phyloP scores from a whole-genome alignment of 2,797 vertebrate genomes.

The Peromyscus nudipes region DNA sequence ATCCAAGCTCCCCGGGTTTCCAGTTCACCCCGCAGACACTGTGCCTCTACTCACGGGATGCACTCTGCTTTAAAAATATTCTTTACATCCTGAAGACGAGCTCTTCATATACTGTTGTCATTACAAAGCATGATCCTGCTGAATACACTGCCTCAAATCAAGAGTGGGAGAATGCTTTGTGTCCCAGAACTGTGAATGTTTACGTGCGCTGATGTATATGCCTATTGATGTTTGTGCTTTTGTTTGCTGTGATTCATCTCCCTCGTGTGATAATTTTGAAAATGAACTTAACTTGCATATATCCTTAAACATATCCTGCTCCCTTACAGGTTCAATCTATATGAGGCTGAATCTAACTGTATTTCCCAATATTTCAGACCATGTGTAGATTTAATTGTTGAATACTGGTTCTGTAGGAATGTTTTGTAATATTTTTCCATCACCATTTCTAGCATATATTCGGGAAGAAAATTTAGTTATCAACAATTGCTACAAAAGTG shows the following conservation, averaged over 20 bases:
- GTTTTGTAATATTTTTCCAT: background rate
- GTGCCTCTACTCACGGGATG: conserved; percentile 81
- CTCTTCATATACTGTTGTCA: conserved; percentile 62
- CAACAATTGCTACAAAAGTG: conserved; percentile 15
- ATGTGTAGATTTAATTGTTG: conserved; percentile 25
- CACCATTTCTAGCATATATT: conserved; percentile 9
- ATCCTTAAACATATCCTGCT: background rate
- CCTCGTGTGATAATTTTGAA: conserved; percentile 26
- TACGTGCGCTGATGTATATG: background rate
- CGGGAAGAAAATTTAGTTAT: conserved; percentile 24
- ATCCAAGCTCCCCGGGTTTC: conserved; percentile 90
- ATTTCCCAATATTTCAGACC: background rate
- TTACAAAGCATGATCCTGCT: conserved; percentile 58
- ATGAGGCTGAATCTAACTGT: conserved; percentile 8
- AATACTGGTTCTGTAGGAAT: background rate
- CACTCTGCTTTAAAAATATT: conserved; percentile 78
- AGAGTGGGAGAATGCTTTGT: background rate
- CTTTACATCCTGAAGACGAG: conserved; percentile 67
- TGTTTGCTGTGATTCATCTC: background rate
- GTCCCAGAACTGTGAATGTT: conserved; percentile 4
- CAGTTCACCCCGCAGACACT: conserved; percentile 86
- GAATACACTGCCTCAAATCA: conserved; percentile 10
- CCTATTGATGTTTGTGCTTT: background rate
- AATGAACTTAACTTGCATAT: conserved; percentile 10
- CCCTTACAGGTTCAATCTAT: background rate